A percentile compares a stretch with the other conserved stretches of the same genome.
Evolutionary conservation across 2,888 invertebrate species (phyloP).

Genomic region (Parasteatoda lunata): DNA sequence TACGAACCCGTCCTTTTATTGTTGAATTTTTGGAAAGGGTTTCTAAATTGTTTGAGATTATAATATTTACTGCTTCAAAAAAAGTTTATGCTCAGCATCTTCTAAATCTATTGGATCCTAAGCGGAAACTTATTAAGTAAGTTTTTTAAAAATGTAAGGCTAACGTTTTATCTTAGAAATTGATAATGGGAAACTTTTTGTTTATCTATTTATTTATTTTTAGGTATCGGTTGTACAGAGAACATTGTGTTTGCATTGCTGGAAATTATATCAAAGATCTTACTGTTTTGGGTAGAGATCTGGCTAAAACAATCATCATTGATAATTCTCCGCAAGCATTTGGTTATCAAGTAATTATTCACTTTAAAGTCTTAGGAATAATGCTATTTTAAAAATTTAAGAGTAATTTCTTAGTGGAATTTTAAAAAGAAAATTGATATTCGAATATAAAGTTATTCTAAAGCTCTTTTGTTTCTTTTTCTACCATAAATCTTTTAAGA

Average conservation of each 20-base stretch:
- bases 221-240: conserved; percentile 88
- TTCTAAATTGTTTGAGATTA: conserved; percentile 91
- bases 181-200: neutral
- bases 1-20: conserved; percentile 92
- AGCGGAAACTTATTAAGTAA: conserved; percentile 89
- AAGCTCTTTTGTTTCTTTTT: neutral
- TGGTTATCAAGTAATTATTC: conserved; percentile 83
- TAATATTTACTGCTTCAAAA: conserved; percentile 96
- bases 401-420: neutral
- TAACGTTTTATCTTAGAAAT: no score
- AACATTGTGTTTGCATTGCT: conserved; percentile 95
- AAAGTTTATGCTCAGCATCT: conserved; percentile 95
- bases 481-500: neutral
- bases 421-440: neutral
- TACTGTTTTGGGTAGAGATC: conserved; percentile 91
- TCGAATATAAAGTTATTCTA: neutral
- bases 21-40: conserved; percentile 92
- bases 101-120: conserved; percentile 91
- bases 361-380: neutral
- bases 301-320: conserved; percentile 89
- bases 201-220: conserved; percentile 46
- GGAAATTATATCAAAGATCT: conserved; percentile 98
- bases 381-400: neutral
- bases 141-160: conserved; percentile 65
- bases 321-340: conserved; percentile 95